Evolutionary conservation across 2,888 invertebrate genomes (phyloP).

Genomic region (Camptogramma bilineatum): DNA sequence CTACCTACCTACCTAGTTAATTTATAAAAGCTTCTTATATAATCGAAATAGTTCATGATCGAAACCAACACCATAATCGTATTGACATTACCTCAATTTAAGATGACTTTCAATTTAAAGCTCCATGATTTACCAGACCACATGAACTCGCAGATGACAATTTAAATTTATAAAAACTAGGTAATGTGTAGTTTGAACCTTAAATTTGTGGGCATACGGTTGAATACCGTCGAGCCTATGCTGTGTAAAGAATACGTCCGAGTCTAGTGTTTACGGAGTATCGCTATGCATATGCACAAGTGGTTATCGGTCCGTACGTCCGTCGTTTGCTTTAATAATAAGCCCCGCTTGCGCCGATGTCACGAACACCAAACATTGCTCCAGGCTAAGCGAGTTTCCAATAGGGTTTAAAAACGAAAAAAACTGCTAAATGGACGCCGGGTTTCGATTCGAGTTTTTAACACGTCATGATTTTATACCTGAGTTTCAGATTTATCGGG

Average conservation of each 20-base stretch:
- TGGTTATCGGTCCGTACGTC: slow-evolving; percentile 77
- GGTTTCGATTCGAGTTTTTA: slow-evolving; percentile 35
- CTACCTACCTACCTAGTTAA: too few species aligned
- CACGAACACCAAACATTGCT: slow-evolving; percentile 80
- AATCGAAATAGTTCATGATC: slow-evolving; percentile 1
- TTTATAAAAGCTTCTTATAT: neutral
- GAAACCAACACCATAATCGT: slow-evolving; percentile 6
- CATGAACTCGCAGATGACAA: slow-evolving; percentile 34
- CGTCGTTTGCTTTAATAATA: slow-evolving; percentile 82
- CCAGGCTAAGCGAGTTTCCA: slow-evolving; percentile 57
- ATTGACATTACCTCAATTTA: slow-evolving; percentile 32
- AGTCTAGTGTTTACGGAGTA: slow-evolving; percentile 76
- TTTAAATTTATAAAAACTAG: slow-evolving; percentile 27
- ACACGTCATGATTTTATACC: slow-evolving; percentile 33
- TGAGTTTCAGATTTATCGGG: slow-evolving; percentile 11
- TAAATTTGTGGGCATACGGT: slow-evolving; percentile 19
- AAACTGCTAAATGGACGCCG: slow-evolving; percentile 56
- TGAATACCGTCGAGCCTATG: slow-evolving; percentile 14
- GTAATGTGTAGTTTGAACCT: slow-evolving; percentile 13
- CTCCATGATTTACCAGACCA: slow-evolving; percentile 29
- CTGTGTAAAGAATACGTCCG: slow-evolving; percentile 47
- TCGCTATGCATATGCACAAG: slow-evolving; percentile 77
- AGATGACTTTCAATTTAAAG: slow-evolving; percentile 28
- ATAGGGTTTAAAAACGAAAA: slow-evolving; percentile 59
- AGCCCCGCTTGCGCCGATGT: slow-evolving; percentile 73